Evolutionary conservation across 2,113 vertebrate genomes (phyloP).

Genomic region (Spea bombifrons): DNA sequence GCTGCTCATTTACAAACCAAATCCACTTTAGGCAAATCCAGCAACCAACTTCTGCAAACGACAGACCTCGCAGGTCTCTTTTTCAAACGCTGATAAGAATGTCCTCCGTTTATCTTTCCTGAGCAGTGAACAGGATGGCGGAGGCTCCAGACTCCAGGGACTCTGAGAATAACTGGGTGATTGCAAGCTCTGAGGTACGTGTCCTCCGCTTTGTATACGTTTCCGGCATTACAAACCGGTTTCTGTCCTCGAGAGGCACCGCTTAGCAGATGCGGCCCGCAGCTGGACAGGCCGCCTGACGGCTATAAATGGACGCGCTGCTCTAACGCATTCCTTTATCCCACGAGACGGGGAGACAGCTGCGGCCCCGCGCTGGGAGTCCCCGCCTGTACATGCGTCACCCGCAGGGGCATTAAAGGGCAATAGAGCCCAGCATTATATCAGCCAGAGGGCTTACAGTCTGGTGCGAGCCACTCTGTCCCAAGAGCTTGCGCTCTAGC

Average conservation of each 20-base stretch:
- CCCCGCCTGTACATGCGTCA: too few relatives aligned
- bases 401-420: neutral
- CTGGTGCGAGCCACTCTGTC: neutral
- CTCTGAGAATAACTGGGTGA: conserved; percentile 63
- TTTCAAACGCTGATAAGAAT: too few relatives aligned
- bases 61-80: neutral
- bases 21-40: neutral
- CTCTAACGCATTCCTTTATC: neutral
- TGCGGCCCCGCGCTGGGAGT: too few relatives aligned
- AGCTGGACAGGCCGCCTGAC: neutral
- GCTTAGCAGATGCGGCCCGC: neutral
- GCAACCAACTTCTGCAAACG: neutral
- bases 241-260: neutral
- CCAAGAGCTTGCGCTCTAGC: neutral
- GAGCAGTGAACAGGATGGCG: conserved; percentile 52
- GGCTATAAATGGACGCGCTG: neutral
- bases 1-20: conserved; percentile 6
- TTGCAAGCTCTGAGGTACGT: conserved; percentile 58
- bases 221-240: too few relatives aligned
- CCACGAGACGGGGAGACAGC: neutral
- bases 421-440: neutral
- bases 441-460: conserved; percentile 1
- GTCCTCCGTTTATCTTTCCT: neutral
- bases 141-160: conserved; percentile 51
- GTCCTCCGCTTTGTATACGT: neutral